A percentile compares a stretch with the other conserved stretches of the same genome.
phyloP scores from a whole-genome alignment of 2,113 vertebrate species.

The Grallaria varia region DNA sequence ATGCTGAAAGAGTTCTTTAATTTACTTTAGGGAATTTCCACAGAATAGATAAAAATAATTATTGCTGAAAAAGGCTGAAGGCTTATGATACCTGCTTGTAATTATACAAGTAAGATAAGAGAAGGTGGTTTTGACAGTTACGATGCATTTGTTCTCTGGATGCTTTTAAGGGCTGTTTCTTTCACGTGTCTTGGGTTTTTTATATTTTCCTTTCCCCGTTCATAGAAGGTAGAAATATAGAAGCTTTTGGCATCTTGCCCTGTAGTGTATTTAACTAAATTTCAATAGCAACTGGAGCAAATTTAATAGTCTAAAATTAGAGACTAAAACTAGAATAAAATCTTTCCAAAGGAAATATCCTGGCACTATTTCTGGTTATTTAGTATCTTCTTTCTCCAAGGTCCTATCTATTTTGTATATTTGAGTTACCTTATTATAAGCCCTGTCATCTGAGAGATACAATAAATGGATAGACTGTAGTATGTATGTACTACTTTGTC shows the following conservation, averaged over 20 bases:
- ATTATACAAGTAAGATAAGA: not conserved
- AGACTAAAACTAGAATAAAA: not conserved
- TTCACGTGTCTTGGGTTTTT: not conserved
- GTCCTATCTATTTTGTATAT: not conserved
- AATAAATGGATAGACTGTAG: not conserved
- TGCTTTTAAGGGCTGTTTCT: not conserved
- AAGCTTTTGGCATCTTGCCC: not conserved
- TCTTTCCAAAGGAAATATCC: not conserved
- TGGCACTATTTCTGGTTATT: not conserved
- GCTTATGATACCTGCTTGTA: not conserved
- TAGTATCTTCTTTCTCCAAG: not conserved
- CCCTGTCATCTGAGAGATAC: not conserved
- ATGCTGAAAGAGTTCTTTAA: not conserved
- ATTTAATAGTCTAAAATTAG: not conserved
- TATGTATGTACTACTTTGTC: not conserved
- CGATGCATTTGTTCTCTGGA: fast-evolving
- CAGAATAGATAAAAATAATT: not conserved
- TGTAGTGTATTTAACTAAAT: not conserved
- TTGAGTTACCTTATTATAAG: not conserved
- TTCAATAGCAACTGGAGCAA: not conserved
- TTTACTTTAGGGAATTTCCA: not conserved
- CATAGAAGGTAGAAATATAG: not conserved
- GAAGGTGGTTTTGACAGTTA: not conserved
- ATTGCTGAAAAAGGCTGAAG: not conserved
- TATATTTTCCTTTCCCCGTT: not conserved